Evolutionary conservation across 2,113 vertebrate genomes (phyloP).

Genomic region (Lanius collurio): DNA sequence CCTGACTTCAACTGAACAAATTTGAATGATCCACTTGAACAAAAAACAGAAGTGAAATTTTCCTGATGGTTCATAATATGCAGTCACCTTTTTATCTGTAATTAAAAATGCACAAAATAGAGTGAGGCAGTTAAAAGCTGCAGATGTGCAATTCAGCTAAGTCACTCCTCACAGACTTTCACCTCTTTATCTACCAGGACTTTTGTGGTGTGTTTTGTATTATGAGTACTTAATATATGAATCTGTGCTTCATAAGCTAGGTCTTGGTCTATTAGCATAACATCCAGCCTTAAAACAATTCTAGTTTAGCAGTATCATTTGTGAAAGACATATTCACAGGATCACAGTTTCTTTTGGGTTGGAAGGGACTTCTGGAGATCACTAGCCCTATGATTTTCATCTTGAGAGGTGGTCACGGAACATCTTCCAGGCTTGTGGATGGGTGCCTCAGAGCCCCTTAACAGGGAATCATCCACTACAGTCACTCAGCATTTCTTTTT

Average conservation of each 20-base stretch:
- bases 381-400: background rate
- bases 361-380: background rate
- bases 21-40: background rate
- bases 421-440: background rate
- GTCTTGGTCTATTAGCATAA: background rate
- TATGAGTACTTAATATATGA: background rate
- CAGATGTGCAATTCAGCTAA: background rate
- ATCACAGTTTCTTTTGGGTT: background rate
- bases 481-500: background rate
- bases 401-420: background rate
- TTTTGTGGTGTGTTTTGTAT: background rate
- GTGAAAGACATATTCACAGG: background rate
- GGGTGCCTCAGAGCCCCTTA: background rate
- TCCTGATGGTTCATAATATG: background rate
- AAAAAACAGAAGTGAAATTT: background rate
- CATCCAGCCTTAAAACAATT: background rate
- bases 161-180: background rate
- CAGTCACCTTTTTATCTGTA: background rate
- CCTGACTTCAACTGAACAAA: background rate
- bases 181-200: background rate
- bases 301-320: background rate
- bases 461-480: background rate
- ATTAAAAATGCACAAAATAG: slow-evolving; percentile 3
- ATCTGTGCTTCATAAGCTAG: background rate
- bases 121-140: background rate